A percentile compares a stretch with the other conserved stretches of the same genome.
phyloP scores from a whole-genome alignment of 2,888 invertebrate species.

The Sphecodes monilicornis region DNA sequence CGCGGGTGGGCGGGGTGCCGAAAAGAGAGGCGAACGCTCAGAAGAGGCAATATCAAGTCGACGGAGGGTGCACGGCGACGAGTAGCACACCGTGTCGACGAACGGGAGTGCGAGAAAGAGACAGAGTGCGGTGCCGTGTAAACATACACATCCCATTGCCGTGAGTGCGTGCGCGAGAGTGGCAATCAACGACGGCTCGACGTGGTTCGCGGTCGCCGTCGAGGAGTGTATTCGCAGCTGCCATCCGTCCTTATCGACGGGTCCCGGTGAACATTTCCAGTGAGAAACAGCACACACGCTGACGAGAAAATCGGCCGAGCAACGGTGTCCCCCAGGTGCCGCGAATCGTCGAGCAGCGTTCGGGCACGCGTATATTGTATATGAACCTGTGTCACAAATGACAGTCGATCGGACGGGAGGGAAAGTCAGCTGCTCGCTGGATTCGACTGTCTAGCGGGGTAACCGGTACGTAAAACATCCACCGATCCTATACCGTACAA shows the following conservation, averaged over 20 bases:
- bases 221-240: neutral
- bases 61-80: conserved; percentile 47
- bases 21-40: conserved; percentile 25
- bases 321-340: conserved; percentile 16
- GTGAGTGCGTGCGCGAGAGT: conserved; percentile 60
- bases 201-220: conserved; percentile 29
- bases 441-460: conserved; percentile 66
- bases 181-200: conserved; percentile 57
- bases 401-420: conserved; percentile 63
- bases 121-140: conserved; percentile 64
- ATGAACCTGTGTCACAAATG: conserved; percentile 68
- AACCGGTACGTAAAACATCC: conserved; percentile 54
- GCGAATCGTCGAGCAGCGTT: conserved; percentile 45
- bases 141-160: conserved; percentile 62
- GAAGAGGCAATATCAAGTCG: conserved; percentile 13
- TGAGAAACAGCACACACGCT: neutral
- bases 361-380: conserved; percentile 59
- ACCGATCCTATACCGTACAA: conserved; percentile 14
- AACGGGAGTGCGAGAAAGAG: conserved; percentile 47
- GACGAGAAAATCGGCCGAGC: conserved; percentile 32
- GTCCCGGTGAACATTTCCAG: neutral
- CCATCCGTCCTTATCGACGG: neutral
- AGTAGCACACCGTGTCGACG: conserved; percentile 36
- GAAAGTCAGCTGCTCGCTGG: conserved; percentile 65
- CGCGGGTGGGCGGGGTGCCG: conserved; percentile 56